Conservation (phyloP, 2,113 vertebrate species). For the Ramphastos sulfuratus region DNA sequence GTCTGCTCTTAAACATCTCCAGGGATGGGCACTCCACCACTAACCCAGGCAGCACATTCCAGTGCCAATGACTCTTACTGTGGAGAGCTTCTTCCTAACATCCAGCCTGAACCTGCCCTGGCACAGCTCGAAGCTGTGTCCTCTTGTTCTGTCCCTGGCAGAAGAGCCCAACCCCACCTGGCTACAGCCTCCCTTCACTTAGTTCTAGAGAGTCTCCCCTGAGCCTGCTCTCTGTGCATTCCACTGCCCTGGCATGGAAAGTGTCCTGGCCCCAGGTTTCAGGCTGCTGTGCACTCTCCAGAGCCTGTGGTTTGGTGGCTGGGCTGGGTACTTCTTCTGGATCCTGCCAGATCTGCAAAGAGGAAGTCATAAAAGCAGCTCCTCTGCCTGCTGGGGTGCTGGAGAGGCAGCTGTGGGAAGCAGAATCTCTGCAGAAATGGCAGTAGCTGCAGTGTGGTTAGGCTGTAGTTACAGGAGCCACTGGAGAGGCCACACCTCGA, state of each 20-base stretch:
- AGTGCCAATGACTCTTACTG: too few relatives aligned
- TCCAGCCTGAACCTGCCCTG: too few relatives aligned
- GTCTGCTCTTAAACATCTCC: too few relatives aligned
- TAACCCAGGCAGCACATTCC: too few relatives aligned
- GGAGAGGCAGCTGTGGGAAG: neutral
- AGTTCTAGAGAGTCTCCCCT: too few relatives aligned
- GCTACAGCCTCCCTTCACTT: too few relatives aligned
- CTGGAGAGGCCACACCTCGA: neutral
- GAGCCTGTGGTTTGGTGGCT: neutral
- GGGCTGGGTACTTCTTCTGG: neutral
- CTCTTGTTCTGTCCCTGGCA: too few relatives aligned
- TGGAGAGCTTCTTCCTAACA: too few relatives aligned
- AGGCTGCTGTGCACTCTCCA: neutral
- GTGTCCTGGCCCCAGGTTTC: neutral
- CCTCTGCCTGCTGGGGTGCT: neutral
- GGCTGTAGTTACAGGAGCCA: neutral
- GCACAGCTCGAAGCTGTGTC: too few relatives aligned
- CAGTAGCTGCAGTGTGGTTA: neutral
- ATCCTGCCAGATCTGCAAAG: neutral
- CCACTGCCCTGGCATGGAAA: neutral
- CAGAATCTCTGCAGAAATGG: neutral
- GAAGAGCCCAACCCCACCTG: too few relatives aligned
- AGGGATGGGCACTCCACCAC: too few relatives aligned
- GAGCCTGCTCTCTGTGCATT: too few relatives aligned
- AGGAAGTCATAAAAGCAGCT: neutral